These are phyloP conservation scores for Fregetta grallaria DNA, from an alignment of 2,113 vertebrate species.

Conservation along the genomic window DNA sequence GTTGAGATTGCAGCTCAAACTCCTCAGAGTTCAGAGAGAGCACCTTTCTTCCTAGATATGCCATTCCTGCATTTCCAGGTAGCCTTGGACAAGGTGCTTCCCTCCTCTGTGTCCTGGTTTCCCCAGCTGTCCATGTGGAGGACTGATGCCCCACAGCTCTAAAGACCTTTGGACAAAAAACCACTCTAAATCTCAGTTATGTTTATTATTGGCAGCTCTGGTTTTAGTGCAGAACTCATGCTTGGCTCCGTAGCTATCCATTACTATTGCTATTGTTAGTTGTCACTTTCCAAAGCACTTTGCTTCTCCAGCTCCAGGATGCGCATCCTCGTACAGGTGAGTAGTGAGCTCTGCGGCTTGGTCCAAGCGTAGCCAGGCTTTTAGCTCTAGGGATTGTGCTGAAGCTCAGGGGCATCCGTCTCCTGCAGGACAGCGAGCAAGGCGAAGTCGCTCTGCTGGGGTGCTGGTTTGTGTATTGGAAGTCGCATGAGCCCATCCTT, in stretches of 20 bases:
- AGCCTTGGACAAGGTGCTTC: not conserved
- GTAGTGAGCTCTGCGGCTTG: not conserved
- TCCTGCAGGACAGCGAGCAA: no score
- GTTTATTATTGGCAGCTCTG: not conserved
- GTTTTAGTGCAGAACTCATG: not conserved
- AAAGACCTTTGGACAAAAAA: not conserved
- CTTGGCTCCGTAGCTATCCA: accelerated
- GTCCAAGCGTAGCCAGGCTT: not conserved
- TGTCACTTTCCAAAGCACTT: not conserved
- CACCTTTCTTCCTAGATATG: not conserved
- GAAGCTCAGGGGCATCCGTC: accelerated
- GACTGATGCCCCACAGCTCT: not conserved
- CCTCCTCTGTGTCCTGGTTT: not conserved
- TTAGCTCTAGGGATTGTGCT: not conserved
- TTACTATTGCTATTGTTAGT: not conserved
- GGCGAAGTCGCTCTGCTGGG: not conserved
- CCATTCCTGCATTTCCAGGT: not conserved
- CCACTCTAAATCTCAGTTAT: not conserved
- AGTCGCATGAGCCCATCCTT: accelerated
- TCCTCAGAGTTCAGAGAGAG: not conserved
- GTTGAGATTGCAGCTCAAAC: not conserved
- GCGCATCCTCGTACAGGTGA: not conserved
- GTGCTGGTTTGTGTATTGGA: not conserved
- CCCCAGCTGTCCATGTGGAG: not conserved
- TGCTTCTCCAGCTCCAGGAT: not conserved